Evolutionary conservation across 2,797 vertebrate genomes (phyloP).

Genomic region (Eurystomus glaucurus): DNA sequence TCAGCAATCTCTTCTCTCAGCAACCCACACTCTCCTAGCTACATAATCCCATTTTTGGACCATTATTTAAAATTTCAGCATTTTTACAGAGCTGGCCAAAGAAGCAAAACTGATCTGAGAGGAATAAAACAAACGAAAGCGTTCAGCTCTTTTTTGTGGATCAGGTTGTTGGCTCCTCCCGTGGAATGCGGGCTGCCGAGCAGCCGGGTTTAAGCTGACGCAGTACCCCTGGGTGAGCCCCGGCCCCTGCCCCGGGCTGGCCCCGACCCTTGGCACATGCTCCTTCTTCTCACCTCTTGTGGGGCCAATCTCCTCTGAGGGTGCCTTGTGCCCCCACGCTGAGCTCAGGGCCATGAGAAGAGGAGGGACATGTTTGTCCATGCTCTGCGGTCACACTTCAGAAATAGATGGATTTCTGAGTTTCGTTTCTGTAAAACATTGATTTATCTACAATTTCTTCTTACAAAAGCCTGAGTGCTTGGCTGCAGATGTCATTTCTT

Average conservation of each 20-base stretch:
- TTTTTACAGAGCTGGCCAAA: not conserved
- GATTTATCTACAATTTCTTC: not conserved
- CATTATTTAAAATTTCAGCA: constrained; percentile 38
- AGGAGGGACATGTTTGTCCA: fast-evolving
- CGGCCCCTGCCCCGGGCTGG: fast-evolving
- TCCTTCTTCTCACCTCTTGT: not conserved
- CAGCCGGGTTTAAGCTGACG: not conserved
- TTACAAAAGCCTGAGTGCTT: fast-evolving
- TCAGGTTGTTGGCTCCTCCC: fast-evolving
- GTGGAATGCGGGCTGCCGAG: fast-evolving
- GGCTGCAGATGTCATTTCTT: not conserved
- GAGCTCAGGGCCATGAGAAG: not conserved
- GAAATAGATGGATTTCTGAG: not conserved
- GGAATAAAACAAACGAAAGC: not conserved
- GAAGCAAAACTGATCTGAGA: not conserved
- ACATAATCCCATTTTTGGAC: constrained; percentile 19
- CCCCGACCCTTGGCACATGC: not conserved
- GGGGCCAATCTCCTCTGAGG: fast-evolving
- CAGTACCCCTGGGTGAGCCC: fast-evolving
- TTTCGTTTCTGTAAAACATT: not conserved
- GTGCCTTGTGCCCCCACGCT: fast-evolving
- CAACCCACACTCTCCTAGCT: constrained; percentile 44
- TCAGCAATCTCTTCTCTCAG: constrained; percentile 63
- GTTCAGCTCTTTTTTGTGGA: not conserved
- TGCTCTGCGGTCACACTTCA: not conserved